phyloP scores from a whole-genome alignment of 2,888 invertebrate species.

The Pristionchus arcanus region DNA sequence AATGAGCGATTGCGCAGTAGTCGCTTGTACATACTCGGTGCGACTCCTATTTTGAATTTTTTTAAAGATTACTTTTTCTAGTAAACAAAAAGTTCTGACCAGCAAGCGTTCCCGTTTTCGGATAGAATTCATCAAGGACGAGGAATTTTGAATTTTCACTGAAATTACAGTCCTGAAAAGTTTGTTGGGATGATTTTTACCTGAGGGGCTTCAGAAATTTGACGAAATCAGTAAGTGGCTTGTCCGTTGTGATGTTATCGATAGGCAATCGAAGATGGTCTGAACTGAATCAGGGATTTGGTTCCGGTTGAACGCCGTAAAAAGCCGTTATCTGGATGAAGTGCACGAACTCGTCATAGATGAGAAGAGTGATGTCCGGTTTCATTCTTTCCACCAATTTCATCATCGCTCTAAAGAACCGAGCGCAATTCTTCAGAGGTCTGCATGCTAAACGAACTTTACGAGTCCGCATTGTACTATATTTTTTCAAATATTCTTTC shows the following conservation, averaged over 20 bases:
- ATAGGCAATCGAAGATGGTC: background rate
- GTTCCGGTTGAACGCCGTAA: too few species aligned
- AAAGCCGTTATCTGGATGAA: too few species aligned
- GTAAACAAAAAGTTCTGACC: background rate
- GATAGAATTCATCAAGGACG: conserved; percentile 33
- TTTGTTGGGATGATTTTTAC: background rate
- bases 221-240: background rate
- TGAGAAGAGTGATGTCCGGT: conserved; percentile 12
- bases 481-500: too few species aligned
- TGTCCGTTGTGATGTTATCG: background rate
- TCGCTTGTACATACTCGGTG: conserved; percentile 20
- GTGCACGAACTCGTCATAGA: conserved; percentile 13
- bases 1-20: background rate
- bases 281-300: too few species aligned
- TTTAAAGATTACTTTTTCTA: background rate
- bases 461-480: too few species aligned
- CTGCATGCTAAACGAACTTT: background rate
- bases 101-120: background rate
- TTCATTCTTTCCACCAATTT: conserved; percentile 9
- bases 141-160: background rate
- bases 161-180: background rate
- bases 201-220: background rate
- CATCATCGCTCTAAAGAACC: background rate
- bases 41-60: background rate
- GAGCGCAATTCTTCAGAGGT: background rate